A percentile compares a stretch with the other conserved stretches of the same genome.
Evolutionary conservation across 1,140 invertebrate genomes (phyloP).

Genomic region (Eurosta solidaginis): DNA sequence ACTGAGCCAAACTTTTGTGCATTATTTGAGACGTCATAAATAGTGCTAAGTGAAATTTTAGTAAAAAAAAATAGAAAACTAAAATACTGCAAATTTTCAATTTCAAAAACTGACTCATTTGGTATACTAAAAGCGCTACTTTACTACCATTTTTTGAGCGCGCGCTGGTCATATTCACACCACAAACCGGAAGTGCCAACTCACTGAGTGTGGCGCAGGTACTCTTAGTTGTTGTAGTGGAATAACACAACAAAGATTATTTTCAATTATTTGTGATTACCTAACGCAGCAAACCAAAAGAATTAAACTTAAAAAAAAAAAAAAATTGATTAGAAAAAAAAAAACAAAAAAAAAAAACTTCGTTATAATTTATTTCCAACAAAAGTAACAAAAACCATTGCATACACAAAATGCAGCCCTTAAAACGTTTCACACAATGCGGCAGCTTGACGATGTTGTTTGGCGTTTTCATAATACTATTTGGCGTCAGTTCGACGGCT

Average conservation of each 20-base stretch:
- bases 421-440: conserved; percentile 59
- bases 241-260: background rate
- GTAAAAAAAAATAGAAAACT: no score
- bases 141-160: background rate
- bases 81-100: no score
- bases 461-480: conserved; percentile 57
- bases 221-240: background rate
- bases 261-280: background rate
- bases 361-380: background rate
- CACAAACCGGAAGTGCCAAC: conserved; percentile 2
- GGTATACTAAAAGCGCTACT: conserved; percentile 1
- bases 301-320: background rate
- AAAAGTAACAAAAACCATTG: background rate
- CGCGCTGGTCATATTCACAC: background rate
- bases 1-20: no score
- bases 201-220: background rate
- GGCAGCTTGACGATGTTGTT: conserved; percentile 59
- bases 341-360: background rate
- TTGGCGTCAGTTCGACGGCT: conserved; percentile 63
- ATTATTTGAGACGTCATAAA: no score
- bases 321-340: background rate
- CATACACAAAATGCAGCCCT: conserved; percentile 51
- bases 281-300: background rate
- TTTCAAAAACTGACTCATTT: no score
- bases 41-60: no score